These are phyloP conservation scores for Tragulus kanchil DNA, from an alignment of 2,113 vertebrate genomes.

Conservation along the genomic window DNA sequence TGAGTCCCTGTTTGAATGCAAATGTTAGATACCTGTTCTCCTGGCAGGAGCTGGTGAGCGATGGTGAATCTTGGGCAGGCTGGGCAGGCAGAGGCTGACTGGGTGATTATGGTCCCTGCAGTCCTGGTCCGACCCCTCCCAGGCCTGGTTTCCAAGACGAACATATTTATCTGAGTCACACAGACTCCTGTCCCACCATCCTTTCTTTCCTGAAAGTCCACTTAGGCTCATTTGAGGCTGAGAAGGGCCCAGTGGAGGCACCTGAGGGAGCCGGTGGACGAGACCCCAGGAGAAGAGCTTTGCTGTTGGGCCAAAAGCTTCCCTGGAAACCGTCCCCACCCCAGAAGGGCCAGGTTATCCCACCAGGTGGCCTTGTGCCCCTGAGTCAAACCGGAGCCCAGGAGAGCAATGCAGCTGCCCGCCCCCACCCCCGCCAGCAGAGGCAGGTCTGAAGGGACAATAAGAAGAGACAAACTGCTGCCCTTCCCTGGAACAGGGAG, in stretches of 20 bases:
- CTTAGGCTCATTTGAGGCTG: neutral
- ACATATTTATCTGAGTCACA: neutral
- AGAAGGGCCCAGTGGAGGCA: neutral
- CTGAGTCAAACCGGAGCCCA: neutral
- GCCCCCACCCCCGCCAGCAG: too few relatives aligned
- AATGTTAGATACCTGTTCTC: neutral
- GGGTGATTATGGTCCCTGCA: too few relatives aligned
- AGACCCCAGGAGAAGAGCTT: neutral
- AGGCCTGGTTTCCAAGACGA: neutral
- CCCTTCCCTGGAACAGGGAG: neutral
- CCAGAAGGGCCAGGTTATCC: neutral
- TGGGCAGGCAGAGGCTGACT: neutral
- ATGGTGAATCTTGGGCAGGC: neutral
- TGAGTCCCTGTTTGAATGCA: neutral
- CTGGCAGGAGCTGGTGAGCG: neutral
- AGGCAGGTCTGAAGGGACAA: neutral
- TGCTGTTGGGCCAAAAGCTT: neutral
- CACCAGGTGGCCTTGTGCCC: fast-evolving
- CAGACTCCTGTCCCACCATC: neutral
- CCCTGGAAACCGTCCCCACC: neutral
- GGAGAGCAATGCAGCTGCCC: neutral
- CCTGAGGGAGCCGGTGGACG: fast-evolving
- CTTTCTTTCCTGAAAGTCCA: neutral
- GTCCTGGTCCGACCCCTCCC: neutral
- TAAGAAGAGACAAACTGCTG: neutral